Conservation (phyloP, 1,140 invertebrate species). For the Leptinotarsa defecta region DNA sequence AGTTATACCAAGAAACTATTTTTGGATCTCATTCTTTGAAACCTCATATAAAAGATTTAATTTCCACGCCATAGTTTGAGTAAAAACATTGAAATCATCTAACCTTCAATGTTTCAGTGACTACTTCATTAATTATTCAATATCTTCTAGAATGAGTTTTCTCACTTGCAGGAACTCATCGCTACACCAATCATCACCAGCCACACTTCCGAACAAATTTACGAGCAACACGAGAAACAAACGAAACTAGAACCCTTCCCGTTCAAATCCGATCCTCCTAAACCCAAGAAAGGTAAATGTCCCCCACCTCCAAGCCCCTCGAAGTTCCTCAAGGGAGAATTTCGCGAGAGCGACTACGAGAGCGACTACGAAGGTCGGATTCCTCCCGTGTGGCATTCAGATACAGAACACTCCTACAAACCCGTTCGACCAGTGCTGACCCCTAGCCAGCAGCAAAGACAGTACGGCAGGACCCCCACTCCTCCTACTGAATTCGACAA, state of each 20-base stretch:
- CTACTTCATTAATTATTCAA: constrained; percentile 15
- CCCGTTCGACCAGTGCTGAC: constrained; percentile 64
- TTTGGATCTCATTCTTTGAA: too few species aligned
- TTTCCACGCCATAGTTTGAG: too few species aligned
- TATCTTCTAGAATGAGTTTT: constrained; percentile 7
- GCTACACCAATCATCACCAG: constrained; percentile 54
- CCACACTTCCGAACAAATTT: constrained; percentile 47
- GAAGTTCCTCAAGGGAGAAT: constrained; percentile 72
- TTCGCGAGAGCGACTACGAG: constrained; percentile 73
- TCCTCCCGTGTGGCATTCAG: constrained; percentile 65
- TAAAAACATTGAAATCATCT: too few species aligned
- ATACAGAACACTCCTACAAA: constrained; percentile 62
- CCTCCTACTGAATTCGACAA: constrained; percentile 65
- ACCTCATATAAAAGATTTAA: too few species aligned
- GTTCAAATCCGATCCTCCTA: constrained; percentile 56
- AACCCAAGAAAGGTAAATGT: constrained; percentile 50
- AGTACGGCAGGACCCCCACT: constrained; percentile 57
- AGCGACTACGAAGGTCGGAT: constrained; percentile 73
- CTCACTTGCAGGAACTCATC: constrained; percentile 55
- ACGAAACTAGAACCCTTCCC: constrained; percentile 59
- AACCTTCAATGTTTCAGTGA: too few species aligned
- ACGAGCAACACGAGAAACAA: constrained; percentile 51
- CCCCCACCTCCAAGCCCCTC: constrained; percentile 63
- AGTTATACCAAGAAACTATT: too few species aligned
- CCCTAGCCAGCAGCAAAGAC: constrained; percentile 56